A percentile compares a stretch with the other conserved stretches of the same genome.
Evolutionary conservation across 1,140 invertebrate genomes (phyloP).

Genomic region (Aphis gossypii): DNA sequence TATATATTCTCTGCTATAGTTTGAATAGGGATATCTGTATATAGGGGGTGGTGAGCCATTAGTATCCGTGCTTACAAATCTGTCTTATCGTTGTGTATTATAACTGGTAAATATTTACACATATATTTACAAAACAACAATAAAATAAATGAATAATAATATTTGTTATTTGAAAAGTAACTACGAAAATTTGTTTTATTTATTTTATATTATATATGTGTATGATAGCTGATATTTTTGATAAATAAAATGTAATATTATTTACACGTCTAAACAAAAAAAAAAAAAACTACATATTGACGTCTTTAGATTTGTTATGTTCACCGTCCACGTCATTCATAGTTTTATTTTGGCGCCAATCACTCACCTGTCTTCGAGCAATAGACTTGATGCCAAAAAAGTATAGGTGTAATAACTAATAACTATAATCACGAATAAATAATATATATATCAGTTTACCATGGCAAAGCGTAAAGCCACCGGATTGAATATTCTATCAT

Average conservation of each 20-base stretch:
- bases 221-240: neutral
- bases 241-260: neutral
- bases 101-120: neutral
- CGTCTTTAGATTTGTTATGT: neutral
- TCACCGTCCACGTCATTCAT: neutral
- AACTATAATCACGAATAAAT: neutral
- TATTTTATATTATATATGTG: neutral
- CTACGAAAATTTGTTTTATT: neutral
- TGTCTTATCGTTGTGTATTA: neutral
- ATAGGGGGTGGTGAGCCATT: neutral
- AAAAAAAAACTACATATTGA: neutral
- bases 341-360: neutral
- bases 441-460: neutral
- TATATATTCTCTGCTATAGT: neutral
- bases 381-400: neutral
- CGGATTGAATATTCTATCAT: neutral
- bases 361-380: neutral
- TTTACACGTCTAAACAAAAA: neutral
- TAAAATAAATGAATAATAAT: neutral
- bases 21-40: neutral
- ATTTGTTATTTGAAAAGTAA: neutral
- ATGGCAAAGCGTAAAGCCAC: too few relatives aligned
- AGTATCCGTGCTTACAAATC: neutral
- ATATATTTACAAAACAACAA: neutral
- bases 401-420: neutral